phyloP scores from a whole-genome alignment of 2,888 invertebrate species.

The Melangyna quadrimaculata region DNA sequence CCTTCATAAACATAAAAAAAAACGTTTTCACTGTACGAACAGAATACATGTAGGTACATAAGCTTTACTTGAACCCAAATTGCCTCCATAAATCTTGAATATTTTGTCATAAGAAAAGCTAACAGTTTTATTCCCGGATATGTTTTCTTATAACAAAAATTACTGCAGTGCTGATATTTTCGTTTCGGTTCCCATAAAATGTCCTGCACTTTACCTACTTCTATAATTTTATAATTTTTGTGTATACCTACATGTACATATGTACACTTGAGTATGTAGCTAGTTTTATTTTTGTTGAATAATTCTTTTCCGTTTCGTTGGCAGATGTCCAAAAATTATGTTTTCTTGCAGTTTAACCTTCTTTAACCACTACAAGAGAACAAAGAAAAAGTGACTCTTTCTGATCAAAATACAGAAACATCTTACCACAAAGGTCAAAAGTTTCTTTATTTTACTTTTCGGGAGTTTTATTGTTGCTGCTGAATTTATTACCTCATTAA shows the following conservation, averaged over 20 bases:
- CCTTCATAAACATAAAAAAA: no score
- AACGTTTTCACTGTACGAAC: no score
- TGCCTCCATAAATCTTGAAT: not conserved
- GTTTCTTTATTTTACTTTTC: not conserved
- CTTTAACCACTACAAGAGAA: slow-evolving; percentile 8
- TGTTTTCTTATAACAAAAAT: slow-evolving; percentile 4
- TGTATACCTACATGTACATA: not conserved
- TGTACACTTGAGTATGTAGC: no score
- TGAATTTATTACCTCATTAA: slow-evolving; percentile 17
- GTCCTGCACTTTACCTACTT: slow-evolving; percentile 12
- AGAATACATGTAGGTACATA: not conserved
- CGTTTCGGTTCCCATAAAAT: slow-evolving; percentile 12
- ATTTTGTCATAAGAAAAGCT: not conserved
- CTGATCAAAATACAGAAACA: not conserved
- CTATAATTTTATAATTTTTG: slow-evolving; percentile 16
- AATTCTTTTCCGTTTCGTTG: slow-evolving; percentile 34
- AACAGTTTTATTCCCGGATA: slow-evolving; percentile 25
- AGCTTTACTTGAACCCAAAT: not conserved
- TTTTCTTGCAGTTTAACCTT: not conserved
- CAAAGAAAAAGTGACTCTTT: slow-evolving; percentile 10
- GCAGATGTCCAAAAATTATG: slow-evolving; percentile 35
- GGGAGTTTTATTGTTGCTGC: not conserved
- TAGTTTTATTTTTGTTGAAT: slow-evolving; percentile 18
- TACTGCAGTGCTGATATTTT: slow-evolving; percentile 49
- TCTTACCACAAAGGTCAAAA: not conserved